Percentiles rank a stretch among this genome's conserved stretches.
These are phyloP conservation scores for Drosophila mimica DNA, from an alignment of 2,888 invertebrate species.

Conservation along the genomic window DNA sequence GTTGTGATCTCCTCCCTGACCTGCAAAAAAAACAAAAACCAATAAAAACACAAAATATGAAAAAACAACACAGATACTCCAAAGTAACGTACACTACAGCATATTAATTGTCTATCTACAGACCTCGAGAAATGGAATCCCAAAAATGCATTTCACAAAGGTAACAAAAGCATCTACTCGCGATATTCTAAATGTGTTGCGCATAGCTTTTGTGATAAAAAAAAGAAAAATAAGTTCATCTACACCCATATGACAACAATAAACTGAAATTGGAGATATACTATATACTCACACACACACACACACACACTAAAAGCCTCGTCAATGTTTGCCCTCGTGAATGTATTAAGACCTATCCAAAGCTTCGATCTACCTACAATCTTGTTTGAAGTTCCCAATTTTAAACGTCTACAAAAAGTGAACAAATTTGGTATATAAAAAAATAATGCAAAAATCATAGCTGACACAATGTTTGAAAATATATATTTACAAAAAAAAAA, in stretches of 20 bases:
- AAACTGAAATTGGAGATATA: constrained; percentile 21
- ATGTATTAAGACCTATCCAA: constrained; percentile 43
- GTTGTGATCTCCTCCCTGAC: constrained; percentile 46
- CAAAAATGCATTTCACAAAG: constrained; percentile 67
- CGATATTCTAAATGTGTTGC: constrained; percentile 36
- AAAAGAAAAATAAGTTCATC: constrained; percentile 31
- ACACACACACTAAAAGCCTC: constrained; percentile 28
- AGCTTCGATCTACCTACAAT: constrained; percentile 42
- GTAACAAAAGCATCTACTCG: constrained; percentile 55
- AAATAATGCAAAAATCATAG: constrained; percentile 82
- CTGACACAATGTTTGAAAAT: constrained; percentile 85
- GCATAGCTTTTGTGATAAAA: constrained; percentile 70
- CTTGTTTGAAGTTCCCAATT: constrained; percentile 35
- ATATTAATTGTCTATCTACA: constrained; percentile 72
- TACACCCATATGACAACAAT: constrained; percentile 23
- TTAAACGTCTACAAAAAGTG: constrained; percentile 45
- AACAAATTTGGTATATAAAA: constrained; percentile 46
- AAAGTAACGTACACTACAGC: constrained; percentile 44
- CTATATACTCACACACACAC: neutral
- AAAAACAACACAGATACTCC: constrained; percentile 17
- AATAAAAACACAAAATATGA: constrained; percentile 6
- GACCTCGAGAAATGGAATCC: constrained; percentile 66
- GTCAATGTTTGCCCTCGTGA: constrained; percentile 58
- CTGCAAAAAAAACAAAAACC: constrained; percentile 12
- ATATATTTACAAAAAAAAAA: constrained; percentile 42